Evolutionary conservation across 2,113 vertebrate genomes (phyloP), one percentile per base, ranked within the genome.

Genomic region (Trematocara macrostoma): DNA sequence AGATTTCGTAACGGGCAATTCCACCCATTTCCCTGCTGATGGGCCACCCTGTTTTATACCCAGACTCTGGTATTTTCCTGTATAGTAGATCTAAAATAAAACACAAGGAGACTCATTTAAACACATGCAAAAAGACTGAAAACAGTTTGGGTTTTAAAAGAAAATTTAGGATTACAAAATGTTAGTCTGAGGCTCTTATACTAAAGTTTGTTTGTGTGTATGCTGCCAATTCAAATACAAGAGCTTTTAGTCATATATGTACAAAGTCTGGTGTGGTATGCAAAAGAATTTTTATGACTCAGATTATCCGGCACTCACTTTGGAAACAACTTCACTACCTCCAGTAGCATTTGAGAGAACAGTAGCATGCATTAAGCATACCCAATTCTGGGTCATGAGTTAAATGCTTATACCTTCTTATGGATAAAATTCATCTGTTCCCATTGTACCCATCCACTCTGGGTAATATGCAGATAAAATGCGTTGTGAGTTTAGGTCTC

Each of bases 1-100:
- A 84, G 98, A 99, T 94, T 99, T 99, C 35, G 98, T 99, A 84
- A 99, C 96, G 35, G 98, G 98, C 55, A 99, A 91, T 87, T 99
- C 99, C 91, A 99, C 98, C 99, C 98, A 99, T 87, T 99, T 99
- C 84, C 98, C 98, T 89, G 98, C 97, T 31, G 98, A 98, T 45
- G 99, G 99, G 40, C 99, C 99, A 15, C 99, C 99, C 95, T 99
- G 98, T 93, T 99, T 99, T 95, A 99, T 99, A 90, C 98, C 98
- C 80, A 99, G 97, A 91, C 98, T 99, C 96, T 99, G 99, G 90
- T 99, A 99, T 91, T 99, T 99, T 78, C 98, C 98, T 86, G 99
- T 99, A 86, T 99, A 99, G 96, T 99, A 99, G 88, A 99, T 96
- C 98, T 99, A 94, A 26, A 23, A 87, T 12, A 57, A 56, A 56